phyloP scores from a whole-genome alignment of 1,140 invertebrate species.

The Drosophila yakuba region DNA sequence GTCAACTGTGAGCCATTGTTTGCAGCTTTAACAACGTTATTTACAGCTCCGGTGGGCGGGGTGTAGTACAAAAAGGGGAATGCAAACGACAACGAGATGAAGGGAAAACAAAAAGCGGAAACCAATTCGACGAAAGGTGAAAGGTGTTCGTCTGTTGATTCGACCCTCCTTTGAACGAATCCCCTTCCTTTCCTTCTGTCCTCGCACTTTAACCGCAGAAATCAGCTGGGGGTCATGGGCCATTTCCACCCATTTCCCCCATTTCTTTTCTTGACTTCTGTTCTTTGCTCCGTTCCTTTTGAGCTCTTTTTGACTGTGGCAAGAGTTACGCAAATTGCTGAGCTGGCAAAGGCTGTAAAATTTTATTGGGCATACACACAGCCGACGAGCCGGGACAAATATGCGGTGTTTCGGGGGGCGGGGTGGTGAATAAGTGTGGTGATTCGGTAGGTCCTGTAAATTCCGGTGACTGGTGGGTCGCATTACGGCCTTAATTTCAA shows the following conservation, averaged over 20 bases:
- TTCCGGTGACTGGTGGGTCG: constrained; percentile 29
- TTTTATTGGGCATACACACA: constrained; percentile 74
- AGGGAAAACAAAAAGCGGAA: constrained; percentile 18
- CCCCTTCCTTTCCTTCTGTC: background rate
- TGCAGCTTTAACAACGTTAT: constrained; percentile 60
- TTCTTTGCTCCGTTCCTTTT: constrained; percentile 1
- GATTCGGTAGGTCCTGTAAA: background rate
- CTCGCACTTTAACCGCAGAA: background rate
- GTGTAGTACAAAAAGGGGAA: constrained; percentile 19
- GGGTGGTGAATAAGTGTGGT: background rate
- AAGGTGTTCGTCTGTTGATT: constrained; percentile 69
- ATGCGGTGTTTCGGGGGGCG: constrained; percentile 60
- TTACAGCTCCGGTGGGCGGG: constrained; percentile 56
- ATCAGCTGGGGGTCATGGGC: constrained; percentile 15
- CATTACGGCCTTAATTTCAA: constrained; percentile 67
- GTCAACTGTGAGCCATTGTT: constrained; percentile 33
- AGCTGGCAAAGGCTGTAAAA: constrained; percentile 80
- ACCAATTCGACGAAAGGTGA: constrained; percentile 64
- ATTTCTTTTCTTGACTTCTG: background rate
- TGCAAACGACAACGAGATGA: constrained; percentile 7
- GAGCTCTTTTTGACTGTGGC: constrained; percentile 15
- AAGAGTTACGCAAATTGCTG: constrained; percentile 80
- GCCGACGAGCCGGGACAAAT: constrained; percentile 62
- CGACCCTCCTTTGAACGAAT: constrained; percentile 4
- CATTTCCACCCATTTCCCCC: constrained; percentile 1